Evolutionary conservation across 2,888 invertebrate species (phyloP).

Genomic region (Acrobasis suavella): DNA sequence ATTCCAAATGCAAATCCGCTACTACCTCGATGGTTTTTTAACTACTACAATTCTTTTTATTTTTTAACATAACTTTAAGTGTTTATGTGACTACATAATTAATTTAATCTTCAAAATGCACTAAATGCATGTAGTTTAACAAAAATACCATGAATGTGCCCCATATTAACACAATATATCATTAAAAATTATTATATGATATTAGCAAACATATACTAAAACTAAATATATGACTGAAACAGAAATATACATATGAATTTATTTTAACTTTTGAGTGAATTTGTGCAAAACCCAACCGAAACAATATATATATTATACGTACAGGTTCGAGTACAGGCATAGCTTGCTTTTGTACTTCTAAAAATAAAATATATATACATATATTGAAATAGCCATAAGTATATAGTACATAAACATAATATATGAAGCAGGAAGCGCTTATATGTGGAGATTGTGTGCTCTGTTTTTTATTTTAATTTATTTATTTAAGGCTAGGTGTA

Average conservation of each 20-base stretch:
- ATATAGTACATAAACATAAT: conserved; percentile 26
- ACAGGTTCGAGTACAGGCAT: conserved; percentile 45
- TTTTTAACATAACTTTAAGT: no score
- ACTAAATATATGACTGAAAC: conserved; percentile 19
- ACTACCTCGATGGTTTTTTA: no score
- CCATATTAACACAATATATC: conserved; percentile 4
- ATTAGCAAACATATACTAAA: conserved; percentile 17
- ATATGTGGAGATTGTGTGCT: conserved; percentile 42
- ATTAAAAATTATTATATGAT: neutral
- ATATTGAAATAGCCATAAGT: conserved; percentile 28
- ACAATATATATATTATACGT: conserved; percentile 33
- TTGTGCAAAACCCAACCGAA: conserved; percentile 39
- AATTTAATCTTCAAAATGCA: neutral
- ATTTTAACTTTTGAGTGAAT: conserved; percentile 52
- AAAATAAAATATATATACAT: conserved; percentile 33
- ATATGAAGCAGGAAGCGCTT: conserved; percentile 21
- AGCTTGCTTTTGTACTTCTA: conserved; percentile 49
- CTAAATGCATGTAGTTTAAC: neutral
- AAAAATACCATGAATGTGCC: conserved; percentile 21
- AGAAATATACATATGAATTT: conserved; percentile 7
- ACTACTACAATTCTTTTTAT: no score
- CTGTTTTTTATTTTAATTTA: conserved; percentile 44
- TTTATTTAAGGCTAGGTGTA: neutral
- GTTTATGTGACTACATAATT: neutral
- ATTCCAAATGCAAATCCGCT: no score